phyloP scores from a whole-genome alignment of 1,140 invertebrate genomes.

The Pachypsylla venusta region DNA sequence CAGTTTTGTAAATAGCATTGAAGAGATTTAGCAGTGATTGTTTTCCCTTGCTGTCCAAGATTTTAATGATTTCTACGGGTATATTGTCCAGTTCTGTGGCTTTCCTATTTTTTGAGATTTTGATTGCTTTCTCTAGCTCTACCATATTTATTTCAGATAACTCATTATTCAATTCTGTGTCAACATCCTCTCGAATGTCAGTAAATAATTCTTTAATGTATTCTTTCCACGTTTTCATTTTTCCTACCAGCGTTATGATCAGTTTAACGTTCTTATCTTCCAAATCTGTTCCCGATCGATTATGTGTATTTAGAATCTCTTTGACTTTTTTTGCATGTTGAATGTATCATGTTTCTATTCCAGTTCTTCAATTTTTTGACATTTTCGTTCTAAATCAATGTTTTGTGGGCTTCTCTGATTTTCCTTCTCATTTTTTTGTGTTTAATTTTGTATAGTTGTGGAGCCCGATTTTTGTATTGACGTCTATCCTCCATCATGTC shows the following conservation, averaged over 20 bases:
- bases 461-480: slow-evolving; percentile 4
- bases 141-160: not conserved
- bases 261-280: too few species aligned
- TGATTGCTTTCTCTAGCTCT: not conserved
- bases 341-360: slow-evolving; percentile 14
- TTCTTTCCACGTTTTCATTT: too few species aligned
- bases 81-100: slow-evolving; percentile 6
- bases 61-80: slow-evolving; percentile 14
- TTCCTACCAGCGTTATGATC: too few species aligned
- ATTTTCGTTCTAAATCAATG: too few species aligned
- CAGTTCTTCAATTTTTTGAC: slow-evolving; percentile 15
- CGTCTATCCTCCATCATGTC: slow-evolving; percentile 23
- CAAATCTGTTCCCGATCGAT: too few species aligned
- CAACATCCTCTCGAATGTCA: too few species aligned
- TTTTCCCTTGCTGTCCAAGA: slow-evolving; percentile 13
- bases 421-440: slow-evolving; percentile 11
- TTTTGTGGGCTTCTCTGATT: slow-evolving; percentile 3
- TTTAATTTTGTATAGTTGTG: slow-evolving; percentile 15
- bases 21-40: not conserved
- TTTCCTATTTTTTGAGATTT: slow-evolving; percentile 12
- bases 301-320: too few species aligned
- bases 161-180: too few species aligned
- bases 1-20: slow-evolving; percentile 6
- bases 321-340: slow-evolving; percentile 20
- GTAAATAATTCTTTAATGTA: too few species aligned